A percentile compares a stretch with the other conserved stretches of the same genome.
Conservation (phyloP, 2,797 vertebrate genomes). For the Novumbra hubbsi region DNA sequence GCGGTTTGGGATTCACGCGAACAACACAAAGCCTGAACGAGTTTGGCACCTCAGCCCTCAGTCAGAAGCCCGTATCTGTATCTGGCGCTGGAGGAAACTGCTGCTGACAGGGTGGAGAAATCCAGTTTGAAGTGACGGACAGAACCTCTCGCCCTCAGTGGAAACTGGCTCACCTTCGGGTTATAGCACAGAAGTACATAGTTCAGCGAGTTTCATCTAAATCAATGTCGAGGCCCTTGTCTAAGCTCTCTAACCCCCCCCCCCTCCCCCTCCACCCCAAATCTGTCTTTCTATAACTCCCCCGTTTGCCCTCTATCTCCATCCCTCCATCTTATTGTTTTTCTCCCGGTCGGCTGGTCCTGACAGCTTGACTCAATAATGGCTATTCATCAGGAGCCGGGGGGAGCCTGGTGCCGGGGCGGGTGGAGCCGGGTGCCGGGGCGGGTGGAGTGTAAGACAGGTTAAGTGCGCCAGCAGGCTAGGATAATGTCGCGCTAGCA, state of each 20-base stretch:
- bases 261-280: constrained; percentile 39
- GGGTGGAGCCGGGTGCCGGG: constrained; percentile 39
- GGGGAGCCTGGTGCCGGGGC: constrained; percentile 37
- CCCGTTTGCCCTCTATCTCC: constrained; percentile 15
- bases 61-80: background rate
- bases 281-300: constrained; percentile 40
- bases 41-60: too few relatives aligned
- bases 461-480: constrained; percentile 47
- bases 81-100: background rate
- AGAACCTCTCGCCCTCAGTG: constrained; percentile 20
- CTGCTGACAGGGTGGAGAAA: background rate
- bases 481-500: constrained; percentile 36
- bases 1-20: background rate
- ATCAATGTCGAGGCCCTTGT: constrained; percentile 42
- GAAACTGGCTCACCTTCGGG: constrained; percentile 43
- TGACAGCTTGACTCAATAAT: constrained; percentile 70
- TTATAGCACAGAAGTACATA: constrained; percentile 37
- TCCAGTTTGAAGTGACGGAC: background rate
- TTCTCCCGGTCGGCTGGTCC: constrained; percentile 48
- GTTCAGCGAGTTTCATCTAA: constrained; percentile 34
- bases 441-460: constrained; percentile 52
- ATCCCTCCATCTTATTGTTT: constrained; percentile 56
- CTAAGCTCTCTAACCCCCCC: constrained; percentile 38
- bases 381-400: constrained; percentile 54
- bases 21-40: background rate